These are phyloP conservation scores for Cyclura pinguis DNA, from an alignment of 2,797 vertebrate species.

Conservation along the genomic window DNA sequence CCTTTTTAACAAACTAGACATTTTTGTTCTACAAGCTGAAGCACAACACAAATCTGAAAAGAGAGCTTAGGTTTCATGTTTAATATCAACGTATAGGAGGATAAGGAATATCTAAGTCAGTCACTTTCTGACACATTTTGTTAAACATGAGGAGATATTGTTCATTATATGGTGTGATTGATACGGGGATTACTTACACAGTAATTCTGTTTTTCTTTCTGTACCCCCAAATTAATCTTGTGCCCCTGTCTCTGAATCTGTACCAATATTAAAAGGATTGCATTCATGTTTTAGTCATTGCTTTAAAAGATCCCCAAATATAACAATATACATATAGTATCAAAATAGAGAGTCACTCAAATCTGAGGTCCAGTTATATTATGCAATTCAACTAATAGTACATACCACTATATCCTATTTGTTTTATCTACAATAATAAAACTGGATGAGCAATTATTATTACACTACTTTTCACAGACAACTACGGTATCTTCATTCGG, in stretches of 20 bases:
- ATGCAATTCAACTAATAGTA: neutral
- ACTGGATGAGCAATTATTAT: neutral
- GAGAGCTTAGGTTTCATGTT: neutral
- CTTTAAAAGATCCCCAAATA: slow-evolving; percentile 6
- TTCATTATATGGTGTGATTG: slow-evolving; percentile 22
- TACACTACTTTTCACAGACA: neutral
- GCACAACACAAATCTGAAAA: neutral
- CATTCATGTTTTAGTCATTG: slow-evolving; percentile 18
- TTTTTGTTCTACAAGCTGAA: neutral
- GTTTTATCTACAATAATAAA: neutral
- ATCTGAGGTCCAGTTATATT: slow-evolving; percentile 2
- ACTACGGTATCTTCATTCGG: neutral
- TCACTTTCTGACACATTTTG: slow-evolving; percentile 17
- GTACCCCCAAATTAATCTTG: slow-evolving; percentile 76
- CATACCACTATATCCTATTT: neutral
- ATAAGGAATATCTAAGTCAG: slow-evolving; percentile 1
- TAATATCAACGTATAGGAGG: neutral
- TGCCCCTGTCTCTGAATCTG: slow-evolving; percentile 75
- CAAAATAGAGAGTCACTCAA: neutral
- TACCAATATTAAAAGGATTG: slow-evolving; percentile 40
- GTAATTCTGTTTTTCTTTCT: slow-evolving; percentile 66
- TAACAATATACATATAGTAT: neutral
- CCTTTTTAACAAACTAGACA: slow-evolving; percentile 1
- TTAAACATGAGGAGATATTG: slow-evolving; percentile 1
- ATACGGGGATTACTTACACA: slow-evolving; percentile 29